Conservation (phyloP, 30 jellyfish, hydroid and myxozoan genomes). For the Aurelia sp. region DNA sequence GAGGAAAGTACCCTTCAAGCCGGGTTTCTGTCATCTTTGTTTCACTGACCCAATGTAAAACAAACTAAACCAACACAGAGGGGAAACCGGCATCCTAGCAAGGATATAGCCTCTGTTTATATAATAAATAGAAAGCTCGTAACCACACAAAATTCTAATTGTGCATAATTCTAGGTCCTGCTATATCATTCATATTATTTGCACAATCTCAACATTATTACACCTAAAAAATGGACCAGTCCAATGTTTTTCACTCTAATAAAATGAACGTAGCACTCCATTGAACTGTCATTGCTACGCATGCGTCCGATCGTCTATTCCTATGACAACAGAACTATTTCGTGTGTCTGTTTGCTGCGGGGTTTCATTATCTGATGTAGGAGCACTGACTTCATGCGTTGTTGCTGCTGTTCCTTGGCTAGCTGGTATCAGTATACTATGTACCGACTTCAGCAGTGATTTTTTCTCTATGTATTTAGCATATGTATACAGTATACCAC, state of each 20-base stretch:
- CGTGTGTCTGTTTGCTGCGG: neutral
- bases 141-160: no score
- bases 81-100: no score
- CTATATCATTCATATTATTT: no score
- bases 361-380: neutral
- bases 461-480: conserved; percentile 85
- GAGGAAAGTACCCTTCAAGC: no score
- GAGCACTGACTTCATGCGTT: neutral
- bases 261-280: neutral
- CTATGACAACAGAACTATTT: conserved; percentile 7
- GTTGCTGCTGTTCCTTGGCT: neutral
- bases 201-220: no score
- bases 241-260: neutral
- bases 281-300: conserved; percentile 16
- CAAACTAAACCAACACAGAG: no score
- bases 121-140: no score
- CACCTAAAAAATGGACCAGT: no score
- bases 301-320: conserved; percentile 64
- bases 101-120: no score
- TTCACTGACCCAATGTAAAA: no score
- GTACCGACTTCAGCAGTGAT: conserved; percentile 28
- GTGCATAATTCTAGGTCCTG: no score
- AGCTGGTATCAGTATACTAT: conserved; percentile 18
- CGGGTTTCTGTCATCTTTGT: no score
- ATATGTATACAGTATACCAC: conserved; percentile 82